Conservation (phyloP, 2,797 vertebrate genomes). For the Lagorchestes hirsutus region DNA sequence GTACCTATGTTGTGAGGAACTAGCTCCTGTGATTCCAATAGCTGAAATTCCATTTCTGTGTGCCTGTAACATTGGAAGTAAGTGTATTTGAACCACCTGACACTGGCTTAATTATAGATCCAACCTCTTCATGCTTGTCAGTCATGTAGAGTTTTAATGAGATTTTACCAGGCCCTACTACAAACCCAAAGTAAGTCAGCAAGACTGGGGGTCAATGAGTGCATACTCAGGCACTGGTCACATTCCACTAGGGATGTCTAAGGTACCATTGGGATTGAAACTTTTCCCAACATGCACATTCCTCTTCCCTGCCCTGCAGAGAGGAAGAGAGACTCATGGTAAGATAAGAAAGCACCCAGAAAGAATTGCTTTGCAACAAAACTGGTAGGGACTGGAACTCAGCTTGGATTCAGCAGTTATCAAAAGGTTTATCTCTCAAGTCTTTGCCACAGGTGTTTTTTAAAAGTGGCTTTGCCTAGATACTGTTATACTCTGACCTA, state of each 20-base stretch:
- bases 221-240: not conserved
- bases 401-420: not conserved
- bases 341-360: not conserved
- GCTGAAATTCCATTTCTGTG: not conserved
- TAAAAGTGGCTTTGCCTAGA: not conserved
- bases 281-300: not conserved
- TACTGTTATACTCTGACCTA: not conserved
- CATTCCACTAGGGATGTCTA: not conserved
- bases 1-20: not conserved
- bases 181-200: not conserved
- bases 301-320: not conserved
- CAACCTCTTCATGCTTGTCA: not conserved
- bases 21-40: not conserved
- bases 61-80: not conserved
- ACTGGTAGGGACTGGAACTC: too few species aligned
- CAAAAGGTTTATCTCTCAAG: not conserved
- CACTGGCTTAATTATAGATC: not conserved
- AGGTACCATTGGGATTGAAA: not conserved
- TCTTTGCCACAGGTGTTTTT: not conserved
- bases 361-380: not conserved
- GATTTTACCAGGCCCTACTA: not conserved
- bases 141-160: not conserved
- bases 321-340: not conserved
- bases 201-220: not conserved
- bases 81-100: not conserved